Conservation (phyloP, 2,797 vertebrate species). For the Australoheros facetus region DNA sequence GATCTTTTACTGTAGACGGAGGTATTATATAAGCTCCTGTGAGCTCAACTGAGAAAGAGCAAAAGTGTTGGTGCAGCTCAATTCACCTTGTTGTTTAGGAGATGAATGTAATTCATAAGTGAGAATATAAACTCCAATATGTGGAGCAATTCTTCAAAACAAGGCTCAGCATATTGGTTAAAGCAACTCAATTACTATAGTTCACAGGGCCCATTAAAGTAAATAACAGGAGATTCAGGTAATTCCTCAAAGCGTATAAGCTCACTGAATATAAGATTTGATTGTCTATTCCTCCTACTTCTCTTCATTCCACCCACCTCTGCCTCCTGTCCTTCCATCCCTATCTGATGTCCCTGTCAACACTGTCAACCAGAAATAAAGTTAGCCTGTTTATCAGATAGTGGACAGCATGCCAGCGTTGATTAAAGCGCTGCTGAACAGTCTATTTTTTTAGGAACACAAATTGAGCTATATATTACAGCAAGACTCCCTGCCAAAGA, state of each 20-base stretch:
- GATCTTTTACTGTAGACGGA: slow-evolving; percentile 35
- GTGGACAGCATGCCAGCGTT: slow-evolving; percentile 34
- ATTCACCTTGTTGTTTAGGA: slow-evolving; percentile 23
- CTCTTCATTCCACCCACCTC: slow-evolving; percentile 18
- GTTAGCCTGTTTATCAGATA: slow-evolving; percentile 66
- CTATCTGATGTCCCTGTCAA: slow-evolving; percentile 64
- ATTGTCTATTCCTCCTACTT: slow-evolving; percentile 17
- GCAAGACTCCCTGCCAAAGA: slow-evolving; percentile 9
- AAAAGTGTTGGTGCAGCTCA: slow-evolving; percentile 42
- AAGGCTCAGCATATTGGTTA: slow-evolving; percentile 16
- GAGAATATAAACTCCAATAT: not conserved
- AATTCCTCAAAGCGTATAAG: not conserved
- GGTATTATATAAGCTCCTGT: slow-evolving; percentile 21
- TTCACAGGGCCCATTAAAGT: slow-evolving; percentile 6
- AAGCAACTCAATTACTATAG: slow-evolving; percentile 31
- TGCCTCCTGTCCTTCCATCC: slow-evolving; percentile 1
- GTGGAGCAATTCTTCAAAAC: slow-evolving; percentile 12
- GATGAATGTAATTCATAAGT: slow-evolving; percentile 21
- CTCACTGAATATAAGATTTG: slow-evolving; percentile 14
- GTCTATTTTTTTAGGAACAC: slow-evolving; percentile 50
- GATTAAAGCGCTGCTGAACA: slow-evolving; percentile 61
- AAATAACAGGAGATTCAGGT: slow-evolving; percentile 1
- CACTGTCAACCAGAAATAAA: slow-evolving; percentile 66
- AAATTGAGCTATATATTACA: slow-evolving; percentile 57
- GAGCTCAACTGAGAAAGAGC: slow-evolving; percentile 27